Evolutionary conservation across 2,797 vertebrate genomes (phyloP).

Genomic region (Lepidocolaptes lacrymiger): DNA sequence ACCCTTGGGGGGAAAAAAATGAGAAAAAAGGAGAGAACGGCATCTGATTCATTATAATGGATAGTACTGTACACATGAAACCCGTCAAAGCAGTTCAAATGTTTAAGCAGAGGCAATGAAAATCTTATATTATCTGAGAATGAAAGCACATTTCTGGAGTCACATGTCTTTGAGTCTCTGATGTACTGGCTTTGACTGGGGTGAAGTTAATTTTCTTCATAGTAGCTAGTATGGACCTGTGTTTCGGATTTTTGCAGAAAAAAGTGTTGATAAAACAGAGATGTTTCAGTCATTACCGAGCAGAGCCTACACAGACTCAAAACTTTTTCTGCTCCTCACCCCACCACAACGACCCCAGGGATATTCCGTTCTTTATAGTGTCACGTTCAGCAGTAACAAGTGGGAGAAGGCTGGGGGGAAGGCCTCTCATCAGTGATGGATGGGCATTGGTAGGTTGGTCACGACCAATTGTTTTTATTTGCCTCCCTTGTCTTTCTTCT

Average conservation of each 20-base stretch:
- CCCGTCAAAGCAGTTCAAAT: not conserved
- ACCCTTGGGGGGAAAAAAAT: not conserved
- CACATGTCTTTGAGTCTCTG: not conserved
- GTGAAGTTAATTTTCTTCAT: not conserved
- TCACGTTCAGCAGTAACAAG: rapidly evolving
- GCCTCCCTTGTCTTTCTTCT: rapidly evolving
- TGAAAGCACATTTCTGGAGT: not conserved
- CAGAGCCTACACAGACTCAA: not conserved
- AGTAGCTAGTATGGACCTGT: not conserved
- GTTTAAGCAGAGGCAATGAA: not conserved
- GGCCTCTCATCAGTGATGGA: not conserved
- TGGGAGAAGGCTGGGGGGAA: not conserved
- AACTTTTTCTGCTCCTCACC: not conserved
- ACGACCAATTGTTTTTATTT: not conserved
- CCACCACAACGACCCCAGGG: rapidly evolving
- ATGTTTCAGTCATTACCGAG: not conserved
- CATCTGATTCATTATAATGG: not conserved
- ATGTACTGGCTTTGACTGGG: not conserved
- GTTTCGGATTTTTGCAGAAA: not conserved
- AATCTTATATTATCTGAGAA: not conserved
- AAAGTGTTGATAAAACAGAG: not conserved
- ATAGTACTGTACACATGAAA: not conserved
- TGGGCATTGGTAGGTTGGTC: not conserved
- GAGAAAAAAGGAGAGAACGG: not conserved
- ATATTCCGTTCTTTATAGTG: not conserved